phyloP scores from a whole-genome alignment of 2,113 vertebrate species.

The Rhegmatorhina hoffmannsi region DNA sequence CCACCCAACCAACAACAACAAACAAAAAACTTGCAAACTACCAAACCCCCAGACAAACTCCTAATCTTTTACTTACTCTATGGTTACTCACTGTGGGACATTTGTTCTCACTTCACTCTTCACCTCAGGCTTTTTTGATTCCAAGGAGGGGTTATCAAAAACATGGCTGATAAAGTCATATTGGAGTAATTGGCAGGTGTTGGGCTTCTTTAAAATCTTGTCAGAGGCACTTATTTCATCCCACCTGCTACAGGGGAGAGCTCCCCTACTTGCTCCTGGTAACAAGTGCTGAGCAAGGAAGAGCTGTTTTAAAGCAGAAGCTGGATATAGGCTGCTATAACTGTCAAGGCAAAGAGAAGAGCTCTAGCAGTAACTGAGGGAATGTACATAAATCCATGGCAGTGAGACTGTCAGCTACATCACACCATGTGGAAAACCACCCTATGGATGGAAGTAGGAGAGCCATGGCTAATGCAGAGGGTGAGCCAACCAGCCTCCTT shows the following conservation, averaged over 20 bases:
- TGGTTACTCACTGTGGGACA: neutral
- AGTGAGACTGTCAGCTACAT: rapidly evolving
- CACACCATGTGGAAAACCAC: rapidly evolving
- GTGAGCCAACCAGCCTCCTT: neutral
- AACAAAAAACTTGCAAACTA: too few species aligned
- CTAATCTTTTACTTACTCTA: neutral
- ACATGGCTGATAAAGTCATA: rapidly evolving
- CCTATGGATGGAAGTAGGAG: neutral
- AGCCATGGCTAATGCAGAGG: neutral
- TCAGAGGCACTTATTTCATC: neutral
- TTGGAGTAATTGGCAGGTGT: neutral
- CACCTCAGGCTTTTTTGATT: neutral
- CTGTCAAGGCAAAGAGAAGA: neutral
- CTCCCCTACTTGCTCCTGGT: neutral
- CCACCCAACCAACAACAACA: too few species aligned
- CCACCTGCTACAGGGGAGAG: rapidly evolving
- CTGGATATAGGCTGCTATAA: neutral
- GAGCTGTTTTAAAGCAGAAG: neutral
- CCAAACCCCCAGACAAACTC: neutral
- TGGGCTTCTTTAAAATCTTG: neutral
- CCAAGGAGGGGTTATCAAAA: neutral
- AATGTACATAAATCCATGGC: rapidly evolving
- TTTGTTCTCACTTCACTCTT: neutral
- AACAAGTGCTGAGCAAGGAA: rapidly evolving
- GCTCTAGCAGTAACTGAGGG: neutral